Evolutionary conservation across 2,888 invertebrate genomes (phyloP).

Genomic region (Apamea anceps): DNA sequence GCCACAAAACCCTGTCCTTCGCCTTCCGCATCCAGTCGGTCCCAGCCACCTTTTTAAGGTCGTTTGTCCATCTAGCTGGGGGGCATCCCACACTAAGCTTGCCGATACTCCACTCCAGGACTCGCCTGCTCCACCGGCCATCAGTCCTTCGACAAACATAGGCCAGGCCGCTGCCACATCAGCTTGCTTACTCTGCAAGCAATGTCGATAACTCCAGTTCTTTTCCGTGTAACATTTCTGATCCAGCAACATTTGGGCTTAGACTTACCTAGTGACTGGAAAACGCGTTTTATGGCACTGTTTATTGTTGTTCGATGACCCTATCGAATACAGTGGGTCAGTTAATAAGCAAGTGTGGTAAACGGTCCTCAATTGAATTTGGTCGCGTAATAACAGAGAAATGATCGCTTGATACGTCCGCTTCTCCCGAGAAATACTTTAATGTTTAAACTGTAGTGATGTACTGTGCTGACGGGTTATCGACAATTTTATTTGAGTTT

Average conservation of each 20-base stretch:
- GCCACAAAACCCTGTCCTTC: not conserved
- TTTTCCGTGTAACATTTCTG: not conserved
- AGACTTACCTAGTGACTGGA: not conserved
- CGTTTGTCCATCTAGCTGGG: not conserved
- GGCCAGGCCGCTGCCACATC: not conserved
- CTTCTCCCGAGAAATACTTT: conserved; percentile 79
- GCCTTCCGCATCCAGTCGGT: not conserved
- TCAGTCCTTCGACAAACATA: not conserved
- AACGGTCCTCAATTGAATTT: conserved; percentile 77
- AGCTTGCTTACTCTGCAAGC: not conserved
- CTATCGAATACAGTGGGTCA: conserved; percentile 68
- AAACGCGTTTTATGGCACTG: not conserved
- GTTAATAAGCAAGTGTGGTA: conserved; percentile 76
- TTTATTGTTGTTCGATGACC: conserved; percentile 8
- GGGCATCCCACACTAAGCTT: too few relatives aligned
- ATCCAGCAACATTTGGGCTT: not conserved
- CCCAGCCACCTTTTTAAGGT: not conserved
- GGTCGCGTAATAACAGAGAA: conserved; percentile 76
- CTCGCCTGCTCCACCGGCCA: not conserved
- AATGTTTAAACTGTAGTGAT: conserved; percentile 79
- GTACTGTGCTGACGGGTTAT: conserved; percentile 48
- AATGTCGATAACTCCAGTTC: not conserved
- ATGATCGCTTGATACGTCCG: conserved; percentile 80
- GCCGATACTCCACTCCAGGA: not conserved
- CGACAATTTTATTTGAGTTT: conserved; percentile 40